Evolutionary conservation across 1,140 invertebrate species (phyloP), one percentile per base, ranked within the genome.

Genomic region (Drosophila lini): DNA sequence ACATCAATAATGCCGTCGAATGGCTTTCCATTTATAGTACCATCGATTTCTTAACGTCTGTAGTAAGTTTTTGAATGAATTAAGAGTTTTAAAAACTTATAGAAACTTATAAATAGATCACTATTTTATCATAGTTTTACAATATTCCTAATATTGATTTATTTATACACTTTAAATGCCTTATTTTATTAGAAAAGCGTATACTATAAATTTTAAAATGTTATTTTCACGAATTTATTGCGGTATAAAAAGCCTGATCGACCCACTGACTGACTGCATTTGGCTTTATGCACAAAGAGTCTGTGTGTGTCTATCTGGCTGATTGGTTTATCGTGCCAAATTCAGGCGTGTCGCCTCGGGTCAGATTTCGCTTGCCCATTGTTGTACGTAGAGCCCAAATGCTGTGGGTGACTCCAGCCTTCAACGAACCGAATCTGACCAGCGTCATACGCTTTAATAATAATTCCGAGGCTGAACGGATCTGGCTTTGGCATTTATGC

Each of bases 311-410:
- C 64, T 58, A 71, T 76, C 65, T 78, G 70, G 53, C 69, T 90
- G 90, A 91, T 91, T 91, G 78, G 78, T 67, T 86, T 90, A 91
- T 91, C 90, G 90, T 91, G 89, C 69, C 80, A 74, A 90, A 83
- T 68, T 77, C 63, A 85, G 84, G 83, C 84, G 84, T 91, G 85
- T 90, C 73, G 78, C 90, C 80, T 73, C 52, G 76, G 82, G 84
- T 79, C 70, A 73, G 78, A 83, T 86, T 74, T 76, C 81, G 56
- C 60, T 79, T 56, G 41, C 47, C 40, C 34, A 76, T 78, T 52
- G 77, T 64, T 81, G 52, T 44, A n/a, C n/a, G 64, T 15, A 36
- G 45, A 48, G 34, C 19, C 47, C 45, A 47, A 41, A 40, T 61
- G 52, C 41, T 32, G 47, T 19, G 28, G 48, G 53, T 61, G 41